A percentile compares a stretch with the other conserved stretches of the same genome.
Conservation (phyloP, 1,140 invertebrate genomes). For the Formica selysi region DNA sequence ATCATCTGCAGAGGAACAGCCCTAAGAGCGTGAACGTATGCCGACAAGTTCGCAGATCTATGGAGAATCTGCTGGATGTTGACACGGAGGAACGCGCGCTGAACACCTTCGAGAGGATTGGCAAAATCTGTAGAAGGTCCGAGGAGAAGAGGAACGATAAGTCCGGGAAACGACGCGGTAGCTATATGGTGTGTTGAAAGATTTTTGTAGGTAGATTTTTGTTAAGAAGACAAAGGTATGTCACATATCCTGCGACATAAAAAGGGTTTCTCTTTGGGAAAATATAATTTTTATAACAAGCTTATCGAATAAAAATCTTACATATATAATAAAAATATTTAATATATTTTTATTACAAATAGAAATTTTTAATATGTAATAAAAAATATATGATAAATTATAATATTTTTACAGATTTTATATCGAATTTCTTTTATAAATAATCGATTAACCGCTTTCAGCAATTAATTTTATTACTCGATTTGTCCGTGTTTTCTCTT, state of each 20-base stretch:
- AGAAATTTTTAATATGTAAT: neutral
- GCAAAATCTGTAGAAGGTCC: conserved; percentile 70
- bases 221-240: neutral
- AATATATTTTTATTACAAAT: neutral
- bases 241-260: too few relatives aligned
- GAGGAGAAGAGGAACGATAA: conserved; percentile 76
- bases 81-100: conserved; percentile 80
- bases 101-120: conserved; percentile 74
- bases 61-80: conserved; percentile 89
- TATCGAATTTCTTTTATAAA: neutral
- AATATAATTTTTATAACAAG: neutral
- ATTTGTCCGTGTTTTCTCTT: neutral
- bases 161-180: conserved; percentile 79
- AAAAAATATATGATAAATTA: neutral
- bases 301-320: neutral
- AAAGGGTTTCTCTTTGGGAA: neutral
- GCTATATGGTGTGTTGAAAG: conserved; percentile 82
- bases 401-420: neutral
- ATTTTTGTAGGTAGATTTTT: neutral
- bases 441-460: neutral
- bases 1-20: conserved; percentile 85
- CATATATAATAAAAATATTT: neutral
- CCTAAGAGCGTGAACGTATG: conserved; percentile 80
- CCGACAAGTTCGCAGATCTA: conserved; percentile 88
- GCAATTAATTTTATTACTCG: conserved; percentile 17